Evolutionary conservation across 2,113 vertebrate genomes (phyloP).

Genomic region (Erpornis zantholeuca): DNA sequence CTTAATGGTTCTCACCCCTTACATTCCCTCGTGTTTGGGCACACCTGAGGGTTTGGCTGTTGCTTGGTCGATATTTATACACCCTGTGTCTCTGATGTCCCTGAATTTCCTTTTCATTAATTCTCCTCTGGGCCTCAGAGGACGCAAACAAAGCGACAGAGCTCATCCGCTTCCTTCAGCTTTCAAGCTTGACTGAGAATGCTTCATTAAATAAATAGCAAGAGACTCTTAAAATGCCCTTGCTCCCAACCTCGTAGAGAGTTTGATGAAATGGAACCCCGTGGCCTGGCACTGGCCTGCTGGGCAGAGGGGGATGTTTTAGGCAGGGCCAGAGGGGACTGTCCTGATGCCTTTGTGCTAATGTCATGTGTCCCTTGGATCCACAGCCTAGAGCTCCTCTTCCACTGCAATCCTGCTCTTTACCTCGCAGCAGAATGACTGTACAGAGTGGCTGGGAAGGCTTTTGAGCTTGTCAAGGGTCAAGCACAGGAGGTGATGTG

Average conservation of each 20-base stretch:
- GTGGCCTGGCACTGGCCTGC: neutral
- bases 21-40: neutral
- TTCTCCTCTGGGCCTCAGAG: neutral
- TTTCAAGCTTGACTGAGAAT: neutral
- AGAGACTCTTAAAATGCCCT: neutral
- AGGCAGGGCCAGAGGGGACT: neutral
- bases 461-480: neutral
- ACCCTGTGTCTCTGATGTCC: neutral
- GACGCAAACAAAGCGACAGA: neutral
- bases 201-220: neutral
- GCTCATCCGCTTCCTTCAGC: neutral
- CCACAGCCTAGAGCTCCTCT: neutral
- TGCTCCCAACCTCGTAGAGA: rapidly evolving
- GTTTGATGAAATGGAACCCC: neutral
- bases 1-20: neutral
- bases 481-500: neutral
- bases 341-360: neutral
- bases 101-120: slow-evolving; percentile 9
- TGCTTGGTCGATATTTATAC: neutral
- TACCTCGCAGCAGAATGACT: neutral
- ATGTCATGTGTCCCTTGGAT: rapidly evolving
- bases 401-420: neutral
- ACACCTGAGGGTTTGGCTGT: neutral
- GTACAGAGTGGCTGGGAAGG: neutral
- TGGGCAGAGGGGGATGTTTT: neutral